These are phyloP conservation scores for Leptodirus hochenwartii DNA, from an alignment of 2,888 invertebrate species.

Conservation along the genomic window DNA sequence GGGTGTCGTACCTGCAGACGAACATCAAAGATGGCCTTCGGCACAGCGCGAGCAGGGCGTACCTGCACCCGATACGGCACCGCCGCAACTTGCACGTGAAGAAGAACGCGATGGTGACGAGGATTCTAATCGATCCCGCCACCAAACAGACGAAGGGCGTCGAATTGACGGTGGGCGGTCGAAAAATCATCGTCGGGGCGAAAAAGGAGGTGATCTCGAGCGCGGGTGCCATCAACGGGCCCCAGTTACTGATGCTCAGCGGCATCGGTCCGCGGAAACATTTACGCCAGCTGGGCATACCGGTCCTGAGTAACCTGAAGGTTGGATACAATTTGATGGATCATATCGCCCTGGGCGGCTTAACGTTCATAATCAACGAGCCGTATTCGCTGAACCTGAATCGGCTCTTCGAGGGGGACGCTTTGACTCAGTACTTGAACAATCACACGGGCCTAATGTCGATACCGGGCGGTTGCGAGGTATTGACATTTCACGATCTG, in stretches of 20 bases:
- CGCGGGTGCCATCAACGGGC: constrained; percentile 48
- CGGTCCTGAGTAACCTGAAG: constrained; percentile 30
- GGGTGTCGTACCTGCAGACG: constrained; percentile 33
- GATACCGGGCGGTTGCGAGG: constrained; percentile 46
- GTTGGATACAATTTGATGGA: constrained; percentile 36
- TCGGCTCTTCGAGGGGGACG: constrained; percentile 17
- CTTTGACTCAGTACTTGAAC: constrained; percentile 21
- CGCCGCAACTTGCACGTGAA: constrained; percentile 34
- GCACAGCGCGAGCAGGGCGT: constrained; percentile 32
- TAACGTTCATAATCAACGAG: constrained; percentile 43
- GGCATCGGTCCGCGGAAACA: constrained; percentile 34
- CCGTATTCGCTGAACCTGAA: constrained; percentile 25
- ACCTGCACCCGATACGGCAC: constrained; percentile 27
- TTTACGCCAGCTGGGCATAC: constrained; percentile 23
- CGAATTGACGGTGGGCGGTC: constrained; percentile 24
- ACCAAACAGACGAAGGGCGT: constrained; percentile 28
- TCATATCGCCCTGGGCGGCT: constrained; percentile 41
- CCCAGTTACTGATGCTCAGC: constrained; percentile 62
- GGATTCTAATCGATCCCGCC: constrained; percentile 25
- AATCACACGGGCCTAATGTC: constrained; percentile 28
- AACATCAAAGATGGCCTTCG: constrained; percentile 31
- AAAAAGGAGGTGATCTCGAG: constrained; percentile 40
- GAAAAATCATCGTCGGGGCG: constrained; percentile 23
- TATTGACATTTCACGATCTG: constrained; percentile 44
- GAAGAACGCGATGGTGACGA: constrained; percentile 30